Evolutionary conservation across 2,888 invertebrate genomes (phyloP), one percentile per base, ranked within the genome.

Genomic region (Ischnus inquisitorius): DNA sequence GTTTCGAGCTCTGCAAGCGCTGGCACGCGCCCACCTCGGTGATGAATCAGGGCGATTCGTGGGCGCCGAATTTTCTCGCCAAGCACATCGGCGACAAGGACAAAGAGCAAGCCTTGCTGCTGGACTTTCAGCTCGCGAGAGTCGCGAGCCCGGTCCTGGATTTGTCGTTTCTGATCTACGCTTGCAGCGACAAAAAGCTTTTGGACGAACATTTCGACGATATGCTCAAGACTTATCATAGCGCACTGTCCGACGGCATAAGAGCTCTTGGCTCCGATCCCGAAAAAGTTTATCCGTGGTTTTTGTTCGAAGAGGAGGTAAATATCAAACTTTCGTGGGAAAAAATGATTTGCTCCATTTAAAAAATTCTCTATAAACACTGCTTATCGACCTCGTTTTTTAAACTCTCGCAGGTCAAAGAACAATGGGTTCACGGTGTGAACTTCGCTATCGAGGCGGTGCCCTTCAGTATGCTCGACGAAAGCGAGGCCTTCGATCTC

Each of bases 51-150:
- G 97, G 97, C 0, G 97, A 97, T 90, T 95, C 95, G 51, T 97
- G 97, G 97, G 95, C 96, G 0, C 96, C 96, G n/a, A 97, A 97
- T 90, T 97, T 97, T 87, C 91, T 97, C 0, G 95, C 95, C 8
- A 94, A 95, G 60, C 94, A 94, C 75, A 68, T 80, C 3, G 67
- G 57, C 16, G 57, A 87, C 0, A 60, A 57, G 16, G 85, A 86
- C 6, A 87, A 92, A 75, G 84, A 90, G 4, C 94, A 94, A 80
- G 94, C 95, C 0, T 95, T 95, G 87, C 94, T 97, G 82, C 95
- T 97, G 46, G 97, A 97, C 89, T 97, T 96, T 88, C 97, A 97
- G 91, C 89, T 97, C 62, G 92, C 96, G 0, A 94, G 94, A 85
- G 95, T 94, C 85, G 94, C 95, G 0, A 94, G 95, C 22, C 95